Conservation (phyloP, 2,888 invertebrate genomes). For the Hofmannophila pseudospretella region DNA sequence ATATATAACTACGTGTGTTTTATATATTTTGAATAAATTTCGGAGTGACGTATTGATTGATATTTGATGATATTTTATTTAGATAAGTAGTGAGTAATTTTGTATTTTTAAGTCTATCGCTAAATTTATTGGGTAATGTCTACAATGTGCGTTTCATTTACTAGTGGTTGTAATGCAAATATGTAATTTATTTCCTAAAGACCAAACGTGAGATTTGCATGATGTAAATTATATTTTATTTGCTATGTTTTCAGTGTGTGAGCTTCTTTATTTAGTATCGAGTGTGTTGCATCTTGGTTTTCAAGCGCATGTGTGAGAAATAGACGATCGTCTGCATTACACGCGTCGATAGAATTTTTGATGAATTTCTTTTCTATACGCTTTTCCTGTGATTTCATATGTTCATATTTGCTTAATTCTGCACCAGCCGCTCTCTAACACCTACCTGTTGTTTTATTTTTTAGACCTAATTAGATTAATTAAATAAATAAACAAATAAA, state of each 20-base stretch:
- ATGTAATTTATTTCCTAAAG: constrained; percentile 68
- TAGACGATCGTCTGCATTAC: constrained; percentile 40
- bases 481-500: too few relatives aligned
- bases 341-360: constrained; percentile 22
- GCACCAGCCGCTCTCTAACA: constrained; percentile 56
- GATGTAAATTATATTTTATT: constrained; percentile 52
- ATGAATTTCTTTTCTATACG: constrained; percentile 40
- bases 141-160: constrained; percentile 34
- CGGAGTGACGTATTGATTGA: constrained; percentile 50
- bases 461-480: too few relatives aligned
- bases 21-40: constrained; percentile 18
- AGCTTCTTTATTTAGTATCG: constrained; percentile 42
- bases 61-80: constrained; percentile 22
- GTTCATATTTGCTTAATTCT: constrained; percentile 70
- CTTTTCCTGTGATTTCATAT: constrained; percentile 75
- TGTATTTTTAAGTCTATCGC: constrained; percentile 63
- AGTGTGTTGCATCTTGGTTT: constrained; percentile 56
- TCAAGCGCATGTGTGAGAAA: constrained; percentile 75
- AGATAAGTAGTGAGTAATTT: constrained; percentile 34
- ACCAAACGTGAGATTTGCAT: constrained; percentile 77
- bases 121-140: constrained; percentile 77
- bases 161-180: constrained; percentile 36
- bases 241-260: constrained; percentile 49
- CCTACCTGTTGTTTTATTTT: constrained; percentile 11
- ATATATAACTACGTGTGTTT: constrained; percentile 18